Evolutionary conservation across 2,797 vertebrate species (phyloP), one percentile per base, ranked within the genome.

Genomic region (Clarias laeviceps): DNA sequence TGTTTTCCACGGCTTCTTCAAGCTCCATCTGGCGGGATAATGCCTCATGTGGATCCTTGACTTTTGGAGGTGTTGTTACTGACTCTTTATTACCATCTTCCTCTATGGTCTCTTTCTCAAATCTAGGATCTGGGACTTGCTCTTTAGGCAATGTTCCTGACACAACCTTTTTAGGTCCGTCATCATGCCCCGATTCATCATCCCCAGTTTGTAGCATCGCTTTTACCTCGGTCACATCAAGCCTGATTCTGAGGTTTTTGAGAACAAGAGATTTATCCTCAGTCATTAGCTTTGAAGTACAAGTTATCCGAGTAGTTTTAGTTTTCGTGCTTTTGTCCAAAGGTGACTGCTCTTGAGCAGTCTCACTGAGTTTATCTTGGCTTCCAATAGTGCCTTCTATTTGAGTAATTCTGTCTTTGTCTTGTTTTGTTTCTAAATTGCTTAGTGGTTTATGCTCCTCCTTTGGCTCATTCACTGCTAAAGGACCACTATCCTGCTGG

Each of bases 1-100:
- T 99, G 80, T 99, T 98, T 92, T 99, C 96, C 83, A 99, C 96
- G 0, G 98, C 98, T 91, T 97, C 97, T 87, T 98, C 97, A 0
- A 99, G 95, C 86, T 99, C 98, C 6, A 95, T 94, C 90, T 99
- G 97, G 82, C 94, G 96, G 27, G 95, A 95, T 77, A 96, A 94
- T 4, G 91, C 94, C 34, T 95, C 96, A 83, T 96, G 94, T 0
- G 96, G 93, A 9, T 96, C 95, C 7, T 84, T 87, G 14, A 88
- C 86, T 0, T 95, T 89, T 20, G 95, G 93, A 37, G 93, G 88
- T 69, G 96, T 94, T 50, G 92, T 85, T 0, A 17, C 1, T 29
- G 85, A 68, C 57, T 94, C 91, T 50, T 94, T 95, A 72, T 92
- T 90, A 82, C 62, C 88, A 83, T 95, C 95, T 50, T 92, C 91